phyloP scores from a whole-genome alignment of 2,113 vertebrate species.

The Dicaeum eximium region DNA sequence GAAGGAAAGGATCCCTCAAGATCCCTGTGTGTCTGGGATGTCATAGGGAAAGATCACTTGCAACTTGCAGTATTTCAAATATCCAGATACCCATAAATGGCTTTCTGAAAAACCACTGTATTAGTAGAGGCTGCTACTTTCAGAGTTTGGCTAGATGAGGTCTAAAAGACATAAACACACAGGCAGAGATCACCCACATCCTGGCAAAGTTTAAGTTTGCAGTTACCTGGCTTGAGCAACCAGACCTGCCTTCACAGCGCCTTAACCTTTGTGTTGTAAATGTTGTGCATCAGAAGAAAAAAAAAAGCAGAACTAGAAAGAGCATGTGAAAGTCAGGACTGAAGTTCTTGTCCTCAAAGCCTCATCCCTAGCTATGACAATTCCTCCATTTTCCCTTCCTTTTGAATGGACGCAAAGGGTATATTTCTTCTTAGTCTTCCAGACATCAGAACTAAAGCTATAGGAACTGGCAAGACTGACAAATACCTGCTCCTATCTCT shows the following conservation, averaged over 20 bases:
- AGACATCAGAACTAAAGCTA: background rate
- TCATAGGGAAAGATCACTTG: background rate
- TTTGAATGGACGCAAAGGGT: background rate
- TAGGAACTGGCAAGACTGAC: background rate
- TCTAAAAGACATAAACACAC: background rate
- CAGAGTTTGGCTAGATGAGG: background rate
- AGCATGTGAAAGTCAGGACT: background rate
- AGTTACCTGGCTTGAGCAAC: background rate
- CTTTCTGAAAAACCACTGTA: background rate
- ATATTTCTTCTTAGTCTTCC: background rate
- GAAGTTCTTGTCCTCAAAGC: background rate
- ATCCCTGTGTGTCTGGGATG: background rate
- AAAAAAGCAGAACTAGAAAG: background rate
- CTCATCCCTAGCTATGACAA: background rate
- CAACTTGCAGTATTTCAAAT: background rate
- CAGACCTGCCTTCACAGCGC: background rate
- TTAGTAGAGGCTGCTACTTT: background rate
- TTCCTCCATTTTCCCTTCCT: background rate
- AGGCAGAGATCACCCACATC: rapidly evolving
- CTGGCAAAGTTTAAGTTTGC: background rate
- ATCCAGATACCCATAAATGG: background rate
- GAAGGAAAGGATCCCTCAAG: background rate
- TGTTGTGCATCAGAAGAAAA: background rate
- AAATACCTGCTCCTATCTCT: background rate
- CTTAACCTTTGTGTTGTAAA: background rate